Evolutionary conservation across 1,140 invertebrate genomes (phyloP).

Genomic region (Pollicipes pollicipes): DNA sequence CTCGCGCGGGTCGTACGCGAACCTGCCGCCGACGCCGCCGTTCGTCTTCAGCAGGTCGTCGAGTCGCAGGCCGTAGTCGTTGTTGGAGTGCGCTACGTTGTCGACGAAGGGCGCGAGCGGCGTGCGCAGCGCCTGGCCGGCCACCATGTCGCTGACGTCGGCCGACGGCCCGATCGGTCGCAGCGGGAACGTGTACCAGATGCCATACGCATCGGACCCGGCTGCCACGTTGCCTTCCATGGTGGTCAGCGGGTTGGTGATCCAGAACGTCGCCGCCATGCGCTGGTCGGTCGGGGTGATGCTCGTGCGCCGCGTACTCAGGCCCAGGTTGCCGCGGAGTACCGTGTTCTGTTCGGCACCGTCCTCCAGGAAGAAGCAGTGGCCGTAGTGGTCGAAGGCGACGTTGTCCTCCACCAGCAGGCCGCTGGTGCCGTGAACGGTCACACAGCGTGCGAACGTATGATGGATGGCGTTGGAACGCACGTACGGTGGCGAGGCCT

Average conservation of each 20-base stretch:
- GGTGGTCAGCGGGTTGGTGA: neutral
- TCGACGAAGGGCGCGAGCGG: neutral
- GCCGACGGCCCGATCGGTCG: neutral
- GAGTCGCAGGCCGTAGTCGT: neutral
- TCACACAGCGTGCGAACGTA: neutral
- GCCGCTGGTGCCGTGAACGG: neutral
- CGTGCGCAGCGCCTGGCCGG: neutral
- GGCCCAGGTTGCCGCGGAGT: constrained; percentile 21
- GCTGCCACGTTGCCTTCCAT: neutral
- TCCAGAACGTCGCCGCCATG: neutral
- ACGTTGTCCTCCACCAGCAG: constrained; percentile 15
- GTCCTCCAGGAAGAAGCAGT: constrained; percentile 24
- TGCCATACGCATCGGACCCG: neutral
- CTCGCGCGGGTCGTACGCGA: neutral
- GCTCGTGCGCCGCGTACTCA: constrained; percentile 9
- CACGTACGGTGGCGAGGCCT: neutral
- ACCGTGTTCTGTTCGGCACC: constrained; percentile 21
- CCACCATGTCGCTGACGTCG: neutral
- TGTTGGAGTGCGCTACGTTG: neutral
- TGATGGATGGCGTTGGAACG: neutral
- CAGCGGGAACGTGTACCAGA: neutral
- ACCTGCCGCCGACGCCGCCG: neutral
- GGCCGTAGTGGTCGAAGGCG: constrained; percentile 21
- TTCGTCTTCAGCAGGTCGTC: neutral
- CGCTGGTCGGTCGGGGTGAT: neutral